Evolutionary conservation across 2,797 vertebrate species (phyloP).

Genomic region (Danio choprae): DNA sequence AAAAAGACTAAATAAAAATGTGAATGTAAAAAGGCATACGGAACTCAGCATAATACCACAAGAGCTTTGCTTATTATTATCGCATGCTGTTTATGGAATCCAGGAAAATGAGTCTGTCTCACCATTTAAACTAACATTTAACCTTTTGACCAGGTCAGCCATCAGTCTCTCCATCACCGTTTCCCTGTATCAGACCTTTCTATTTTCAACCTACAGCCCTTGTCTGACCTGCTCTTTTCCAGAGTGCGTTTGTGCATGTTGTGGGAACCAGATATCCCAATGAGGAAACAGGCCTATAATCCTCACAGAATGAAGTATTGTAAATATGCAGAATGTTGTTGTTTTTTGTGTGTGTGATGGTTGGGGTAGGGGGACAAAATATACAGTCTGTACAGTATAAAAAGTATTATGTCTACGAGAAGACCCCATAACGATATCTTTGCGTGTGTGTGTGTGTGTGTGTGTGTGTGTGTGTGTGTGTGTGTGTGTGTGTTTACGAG

Average conservation of each 20-base stretch:
- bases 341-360: too few species aligned
- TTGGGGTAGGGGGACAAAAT: too few species aligned
- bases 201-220: slow-evolving; percentile 8
- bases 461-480: too few species aligned
- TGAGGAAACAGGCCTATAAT: too few species aligned
- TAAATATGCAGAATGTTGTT: too few species aligned
- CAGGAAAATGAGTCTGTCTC: background rate
- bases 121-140: background rate
- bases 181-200: background rate
- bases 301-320: too few species aligned
- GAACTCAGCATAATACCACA: background rate
- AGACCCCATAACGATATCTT: too few species aligned
- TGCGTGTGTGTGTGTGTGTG: too few species aligned
- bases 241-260: background rate
- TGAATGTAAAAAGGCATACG: background rate
- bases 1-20: background rate
- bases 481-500: too few species aligned
- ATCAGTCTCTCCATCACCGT: slow-evolving; percentile 11
- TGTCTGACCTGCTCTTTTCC: slow-evolving; percentile 9
- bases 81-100: background rate
- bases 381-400: too few species aligned
- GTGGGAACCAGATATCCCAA: too few species aligned
- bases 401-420: too few species aligned
- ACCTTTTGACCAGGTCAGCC: slow-evolving; percentile 4
- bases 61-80: background rate